Evolutionary conservation across 1,140 invertebrate genomes (phyloP), one percentile per base, ranked within the genome.

Genomic region (Drosophila mauritiana): DNA sequence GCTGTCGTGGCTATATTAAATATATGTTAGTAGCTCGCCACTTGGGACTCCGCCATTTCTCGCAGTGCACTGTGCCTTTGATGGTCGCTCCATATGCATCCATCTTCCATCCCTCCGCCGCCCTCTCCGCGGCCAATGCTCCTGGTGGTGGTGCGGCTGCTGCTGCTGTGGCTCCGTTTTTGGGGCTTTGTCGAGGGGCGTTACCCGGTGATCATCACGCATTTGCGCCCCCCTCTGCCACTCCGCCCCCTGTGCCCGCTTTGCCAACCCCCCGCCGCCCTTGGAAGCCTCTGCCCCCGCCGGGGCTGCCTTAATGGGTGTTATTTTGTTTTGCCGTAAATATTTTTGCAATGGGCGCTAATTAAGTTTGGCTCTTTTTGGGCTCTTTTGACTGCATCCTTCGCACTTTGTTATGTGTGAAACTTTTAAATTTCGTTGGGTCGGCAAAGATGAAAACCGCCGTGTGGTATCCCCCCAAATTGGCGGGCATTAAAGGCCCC

Each of bases 121-220:
- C 12, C 36, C 57, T 46, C 58, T 10, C 6, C 34, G 5, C 2
- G 7, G 15, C 12, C 53, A 13, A 13, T 51, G 58, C 59, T 62
- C 53, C 59, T 62, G 53, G 34, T 42, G 13, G 20, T 25, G 10
- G 11, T 13, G 37, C 12, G 11, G 12, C 37, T 52, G 58, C 56
- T 17, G 45, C 55, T 43, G 57, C 46, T 34, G 51, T 52, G 58
- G 51, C 52, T 62, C 11, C 20, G 31, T 69, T 80, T 76, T 76
- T 58, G 79, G 77, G 73, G 40, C 59, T 84, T 83, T 84, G 69
- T 73, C 74, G 48, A 86, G 80, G 88, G 88, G 88, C 88, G 89
- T 91, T 91, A 80, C 89, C 89, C 78, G 83, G 84, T 91, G 89
- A 91, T 91, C 89, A 91, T 91, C 89, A 91, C 89, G 89, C 89